Percentiles rank a stretch among this genome's conserved stretches.
Evolutionary conservation across 2,113 vertebrate genomes (phyloP).

Genomic region (Platysternon megacephalum): DNA sequence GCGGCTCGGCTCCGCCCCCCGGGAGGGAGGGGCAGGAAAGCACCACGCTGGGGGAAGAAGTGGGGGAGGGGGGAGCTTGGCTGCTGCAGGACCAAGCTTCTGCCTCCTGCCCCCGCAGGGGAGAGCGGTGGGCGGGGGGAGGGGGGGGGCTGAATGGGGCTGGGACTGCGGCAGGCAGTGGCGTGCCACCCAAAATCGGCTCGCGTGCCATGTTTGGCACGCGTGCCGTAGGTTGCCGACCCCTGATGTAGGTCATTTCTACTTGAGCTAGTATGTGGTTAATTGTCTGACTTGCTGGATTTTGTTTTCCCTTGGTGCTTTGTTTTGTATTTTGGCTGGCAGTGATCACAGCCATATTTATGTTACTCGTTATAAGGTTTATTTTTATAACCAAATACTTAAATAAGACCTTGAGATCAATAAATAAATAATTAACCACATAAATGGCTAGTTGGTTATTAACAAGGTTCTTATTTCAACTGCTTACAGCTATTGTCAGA

Average conservation of each 20-base stretch:
- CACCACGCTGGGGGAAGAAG: too few relatives aligned
- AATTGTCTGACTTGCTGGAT: background rate
- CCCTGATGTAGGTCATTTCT: background rate
- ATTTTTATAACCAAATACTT: background rate
- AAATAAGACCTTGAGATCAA: background rate
- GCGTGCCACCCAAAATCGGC: too few relatives aligned
- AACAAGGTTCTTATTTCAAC: background rate
- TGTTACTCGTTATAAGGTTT: background rate
- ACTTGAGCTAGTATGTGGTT: background rate
- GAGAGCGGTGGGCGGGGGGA: too few relatives aligned
- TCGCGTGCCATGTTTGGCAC: too few relatives aligned
- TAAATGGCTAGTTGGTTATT: background rate
- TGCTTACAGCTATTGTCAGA: background rate
- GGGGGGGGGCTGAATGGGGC: too few relatives aligned
- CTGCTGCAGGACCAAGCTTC: too few relatives aligned
- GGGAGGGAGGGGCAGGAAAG: too few relatives aligned
- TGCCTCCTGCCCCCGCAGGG: too few relatives aligned
- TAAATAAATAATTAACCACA: background rate
- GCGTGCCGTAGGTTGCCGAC: too few relatives aligned
- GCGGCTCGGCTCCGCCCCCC: too few relatives aligned
- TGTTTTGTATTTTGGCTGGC: background rate
- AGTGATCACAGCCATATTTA: background rate
- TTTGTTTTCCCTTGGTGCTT: background rate
- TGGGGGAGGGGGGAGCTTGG: too few relatives aligned
- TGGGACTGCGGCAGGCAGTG: too few relatives aligned